Percentiles rank a stretch among this genome's conserved stretches.
phyloP scores from a whole-genome alignment of 2,888 invertebrate genomes.

The Gortyna flavago region DNA sequence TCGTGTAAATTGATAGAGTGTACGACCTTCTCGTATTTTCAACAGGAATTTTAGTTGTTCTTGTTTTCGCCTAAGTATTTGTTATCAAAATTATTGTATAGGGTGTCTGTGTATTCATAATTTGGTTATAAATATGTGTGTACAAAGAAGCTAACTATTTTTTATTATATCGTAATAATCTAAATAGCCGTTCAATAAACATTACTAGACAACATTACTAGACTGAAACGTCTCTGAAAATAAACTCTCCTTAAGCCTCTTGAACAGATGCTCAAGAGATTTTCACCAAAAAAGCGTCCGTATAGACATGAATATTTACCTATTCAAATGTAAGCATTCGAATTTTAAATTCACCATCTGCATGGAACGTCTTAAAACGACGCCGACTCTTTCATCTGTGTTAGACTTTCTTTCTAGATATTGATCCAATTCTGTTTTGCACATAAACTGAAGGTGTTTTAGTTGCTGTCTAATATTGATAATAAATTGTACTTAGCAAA shows the following conservation, averaged over 20 bases:
- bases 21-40: no score
- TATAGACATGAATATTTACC: constrained; percentile 62
- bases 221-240: neutral
- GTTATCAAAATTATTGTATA: neutral
- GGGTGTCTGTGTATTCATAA: neutral
- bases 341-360: constrained; percentile 64
- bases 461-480: no score
- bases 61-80: neutral
- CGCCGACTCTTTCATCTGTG: constrained; percentile 37
- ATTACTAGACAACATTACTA: constrained; percentile 13
- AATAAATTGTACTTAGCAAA: no score
- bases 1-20: neutral
- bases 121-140: neutral
- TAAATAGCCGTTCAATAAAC: constrained; percentile 8
- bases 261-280: constrained; percentile 34
- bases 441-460: neutral
- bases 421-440: constrained; percentile 11
- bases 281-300: constrained; percentile 41
- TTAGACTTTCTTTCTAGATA: constrained; percentile 35
- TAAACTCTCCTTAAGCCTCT: constrained; percentile 15
- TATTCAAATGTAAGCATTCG: constrained; percentile 65
- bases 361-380: constrained; percentile 52
- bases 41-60: no score
- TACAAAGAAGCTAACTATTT: neutral
- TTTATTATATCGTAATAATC: neutral